Base-by-base conservation (phyloP, 2,113 vertebrate genomes). In the Elachura formosa region DNA sequence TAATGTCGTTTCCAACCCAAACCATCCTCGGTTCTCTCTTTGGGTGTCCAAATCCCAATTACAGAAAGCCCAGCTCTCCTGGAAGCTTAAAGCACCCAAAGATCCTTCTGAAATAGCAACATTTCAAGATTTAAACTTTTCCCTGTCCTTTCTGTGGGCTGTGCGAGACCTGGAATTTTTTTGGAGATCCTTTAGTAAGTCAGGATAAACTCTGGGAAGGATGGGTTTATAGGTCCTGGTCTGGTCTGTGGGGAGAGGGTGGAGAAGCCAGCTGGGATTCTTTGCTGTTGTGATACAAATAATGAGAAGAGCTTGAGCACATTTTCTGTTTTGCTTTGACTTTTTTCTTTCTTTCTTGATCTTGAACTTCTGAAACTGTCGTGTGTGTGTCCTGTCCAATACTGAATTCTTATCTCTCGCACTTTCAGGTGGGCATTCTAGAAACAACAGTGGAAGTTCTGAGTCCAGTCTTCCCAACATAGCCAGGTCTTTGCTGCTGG, bases 371-470 rank as follows among this genome's bases (percentile, higher is more conserved):
- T 97, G 92, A 96, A 96, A 95, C 97, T 98, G 97, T 98, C 75
- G 83, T 78, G 78, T 77, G 87, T 94, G 82, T 97, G 96, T 96
- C 96, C 94, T 96, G 93, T 94, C 89, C 95, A 97, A 92, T 97
- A 98, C 97, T 98, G 98, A 98, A 98, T 89, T 97, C 94, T 98
- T 99, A 94, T 99, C 98, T 99, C 98, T 99, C 98, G 97, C 98
- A 98, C 97, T 97, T 98, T 97, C 98, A 99, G 99, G 99, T 99
- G 99, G 99, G 98, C 99, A 99, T 98, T 99, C 99, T 98, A 99
- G 98, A 98, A 99, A 98, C 99, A 99, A 98, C 99, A 99, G 99
- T 99, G 99, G 99, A 98, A 99, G 99, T 98, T 99, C 99, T 99
- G 99, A 99, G 98, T 98, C 99, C 98, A 99, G 99, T 98, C 98